Percentiles rank a stretch among this genome's conserved stretches.
Evolutionary conservation across 2,113 vertebrate genomes (phyloP).

Genomic region (chimpanzee (Pan troglodytes)): DNA sequence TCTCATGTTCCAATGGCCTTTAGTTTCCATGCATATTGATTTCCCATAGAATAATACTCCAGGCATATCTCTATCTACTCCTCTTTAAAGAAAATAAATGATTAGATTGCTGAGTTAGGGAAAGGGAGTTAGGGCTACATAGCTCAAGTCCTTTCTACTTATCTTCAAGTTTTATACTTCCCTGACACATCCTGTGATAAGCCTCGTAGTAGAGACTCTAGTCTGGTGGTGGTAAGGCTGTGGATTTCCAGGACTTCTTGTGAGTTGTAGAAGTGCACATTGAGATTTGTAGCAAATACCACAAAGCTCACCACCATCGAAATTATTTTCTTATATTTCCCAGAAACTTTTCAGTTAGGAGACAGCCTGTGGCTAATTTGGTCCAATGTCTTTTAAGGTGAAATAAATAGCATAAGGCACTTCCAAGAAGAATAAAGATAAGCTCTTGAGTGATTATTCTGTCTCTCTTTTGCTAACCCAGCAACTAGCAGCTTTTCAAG

Average conservation of each 20-base stretch:
- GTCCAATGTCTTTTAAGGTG: background rate
- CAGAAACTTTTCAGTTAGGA: background rate
- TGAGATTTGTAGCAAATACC: background rate
- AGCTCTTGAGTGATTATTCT: background rate
- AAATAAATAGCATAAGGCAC: background rate
- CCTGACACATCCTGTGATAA: background rate
- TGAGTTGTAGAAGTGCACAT: background rate
- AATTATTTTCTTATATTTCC: background rate
- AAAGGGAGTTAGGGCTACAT: background rate
- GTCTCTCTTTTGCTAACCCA: background rate
- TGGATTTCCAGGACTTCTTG: background rate
- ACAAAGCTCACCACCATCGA: background rate
- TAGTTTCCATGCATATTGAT: background rate
- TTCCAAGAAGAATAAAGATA: background rate
- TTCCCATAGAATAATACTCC: background rate
- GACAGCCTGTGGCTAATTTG: background rate
- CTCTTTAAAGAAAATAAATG: background rate
- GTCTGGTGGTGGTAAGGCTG: background rate
- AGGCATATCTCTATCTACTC: background rate
- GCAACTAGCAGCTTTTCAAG: background rate
- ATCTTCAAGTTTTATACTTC: background rate
- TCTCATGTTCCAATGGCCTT: background rate
- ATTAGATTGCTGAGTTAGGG: background rate
- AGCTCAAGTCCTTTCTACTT: background rate
- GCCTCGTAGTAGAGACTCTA: background rate